Conservation (phyloP, 2,113 vertebrate species). For the Suncus etruscus region DNA sequence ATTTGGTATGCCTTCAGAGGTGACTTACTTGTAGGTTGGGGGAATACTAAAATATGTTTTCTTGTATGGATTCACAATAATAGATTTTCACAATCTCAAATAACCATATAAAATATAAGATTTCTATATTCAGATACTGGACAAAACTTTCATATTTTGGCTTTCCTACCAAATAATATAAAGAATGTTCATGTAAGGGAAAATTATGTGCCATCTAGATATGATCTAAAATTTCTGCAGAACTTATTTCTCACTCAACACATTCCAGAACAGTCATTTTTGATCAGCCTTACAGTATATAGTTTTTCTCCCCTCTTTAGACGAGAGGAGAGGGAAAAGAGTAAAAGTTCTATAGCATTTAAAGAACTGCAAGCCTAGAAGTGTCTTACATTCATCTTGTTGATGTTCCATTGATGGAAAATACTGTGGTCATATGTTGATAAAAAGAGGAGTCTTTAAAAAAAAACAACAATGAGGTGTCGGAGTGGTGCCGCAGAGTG, state of each 20-base stretch:
- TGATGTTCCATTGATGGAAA: background rate
- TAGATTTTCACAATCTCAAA: background rate
- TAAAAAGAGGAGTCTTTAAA: background rate
- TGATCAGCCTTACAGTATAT: background rate
- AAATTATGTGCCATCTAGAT: background rate
- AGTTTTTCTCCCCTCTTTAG: background rate
- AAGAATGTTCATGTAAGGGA: background rate
- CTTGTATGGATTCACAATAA: background rate
- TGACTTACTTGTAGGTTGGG: background rate
- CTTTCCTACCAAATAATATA: background rate
- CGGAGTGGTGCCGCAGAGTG: too few relatives aligned
- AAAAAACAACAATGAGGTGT: too few relatives aligned
- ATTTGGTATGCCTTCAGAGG: background rate
- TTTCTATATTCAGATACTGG: background rate
- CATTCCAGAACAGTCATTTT: background rate
- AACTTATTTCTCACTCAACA: background rate
- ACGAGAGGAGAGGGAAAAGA: background rate
- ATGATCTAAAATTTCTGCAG: background rate
- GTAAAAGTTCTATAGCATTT: background rate
- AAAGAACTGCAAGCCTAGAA: background rate
- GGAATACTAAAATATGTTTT: background rate
- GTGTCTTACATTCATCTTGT: background rate
- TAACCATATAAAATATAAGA: background rate
- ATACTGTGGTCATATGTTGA: background rate
- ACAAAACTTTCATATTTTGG: too few relatives aligned